Conservation (phyloP, 2,113 vertebrate species). For the Psittacara wagleri region DNA sequence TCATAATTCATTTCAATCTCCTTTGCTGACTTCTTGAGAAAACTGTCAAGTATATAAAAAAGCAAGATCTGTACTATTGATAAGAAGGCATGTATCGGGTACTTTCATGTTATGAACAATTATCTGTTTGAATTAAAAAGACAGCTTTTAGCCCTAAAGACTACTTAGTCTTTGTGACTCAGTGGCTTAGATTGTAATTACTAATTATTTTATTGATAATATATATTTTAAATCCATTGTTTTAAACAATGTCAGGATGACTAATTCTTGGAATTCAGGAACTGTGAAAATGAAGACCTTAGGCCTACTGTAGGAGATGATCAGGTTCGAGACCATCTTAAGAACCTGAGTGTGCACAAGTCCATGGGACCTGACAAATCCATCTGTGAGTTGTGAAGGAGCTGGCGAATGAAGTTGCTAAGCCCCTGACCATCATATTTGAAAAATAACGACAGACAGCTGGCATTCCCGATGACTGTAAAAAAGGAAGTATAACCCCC, state of each 20-base stretch:
- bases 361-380: not conserved
- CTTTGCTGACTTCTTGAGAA: not conserved
- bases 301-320: not conserved
- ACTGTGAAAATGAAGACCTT: not conserved
- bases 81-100: not conserved
- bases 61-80: not conserved
- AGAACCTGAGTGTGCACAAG: not conserved
- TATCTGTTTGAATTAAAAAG: not conserved
- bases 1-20: not conserved
- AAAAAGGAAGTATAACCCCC: not conserved
- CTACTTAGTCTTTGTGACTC: not conserved
- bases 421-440: not conserved
- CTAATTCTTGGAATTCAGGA: not conserved
- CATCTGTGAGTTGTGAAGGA: not conserved
- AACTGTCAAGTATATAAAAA: slow-evolving; percentile 17
- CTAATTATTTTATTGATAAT: not conserved
- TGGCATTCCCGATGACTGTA: not conserved
- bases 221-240: not conserved
- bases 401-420: not conserved
- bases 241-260: not conserved
- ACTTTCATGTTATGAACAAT: not conserved
- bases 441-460: not conserved
- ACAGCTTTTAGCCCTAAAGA: not conserved
- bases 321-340: not conserved
- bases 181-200: not conserved